Evolutionary conservation across 2,888 invertebrate genomes (phyloP), one percentile per base, ranked within the genome.

Genomic region (Geotrupes spiniger): DNA sequence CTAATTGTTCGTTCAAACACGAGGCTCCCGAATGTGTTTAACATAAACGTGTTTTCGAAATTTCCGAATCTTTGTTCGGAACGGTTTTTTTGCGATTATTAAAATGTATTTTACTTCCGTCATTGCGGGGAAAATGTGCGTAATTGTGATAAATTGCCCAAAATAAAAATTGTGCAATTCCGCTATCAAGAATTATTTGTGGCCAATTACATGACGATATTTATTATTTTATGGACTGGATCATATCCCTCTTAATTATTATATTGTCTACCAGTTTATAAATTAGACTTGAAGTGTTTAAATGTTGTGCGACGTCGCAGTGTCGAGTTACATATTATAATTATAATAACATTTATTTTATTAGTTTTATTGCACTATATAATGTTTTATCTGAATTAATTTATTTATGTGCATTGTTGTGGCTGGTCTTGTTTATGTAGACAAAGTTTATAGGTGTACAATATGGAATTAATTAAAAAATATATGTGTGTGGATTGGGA

Each of bases 201-300:
- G 51, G 44, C 51, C 57, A 53, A 55, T 57, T 51, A 53, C 42
- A n/a, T n/a, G 40, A 51, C 42, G 51, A 55, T 56, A 56, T 58
- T 58, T 58, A 58, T 58, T 47, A 46, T 45, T 58, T 58, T 58
- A 58, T 58, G 58, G 53, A 56, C 58, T 58, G 39, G 53, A 45
- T 49, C 53, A 56, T 51, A 55, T 52, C 55, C 50, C 26, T 36
- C 51, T 55, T 55, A 57, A 57, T 57, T 57, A 46, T 54, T 57
- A 56, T 56, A 54, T 52, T 57, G 57, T 52, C 55, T 52, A 33
- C 47, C 39, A 54, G 54, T 57, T 51, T 51, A 57, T 57, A 52
- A 54, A 57, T 56, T 58, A 60, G 27, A 39, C 31, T 46, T 42
- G 41, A 25, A 42, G 36, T 49, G 44, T 49, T 36, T 45, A 33